A percentile compares a stretch with the other conserved stretches of the same genome.
Conservation (phyloP, 2,797 vertebrate genomes). For the Rhabdophis nuchalis region DNA sequence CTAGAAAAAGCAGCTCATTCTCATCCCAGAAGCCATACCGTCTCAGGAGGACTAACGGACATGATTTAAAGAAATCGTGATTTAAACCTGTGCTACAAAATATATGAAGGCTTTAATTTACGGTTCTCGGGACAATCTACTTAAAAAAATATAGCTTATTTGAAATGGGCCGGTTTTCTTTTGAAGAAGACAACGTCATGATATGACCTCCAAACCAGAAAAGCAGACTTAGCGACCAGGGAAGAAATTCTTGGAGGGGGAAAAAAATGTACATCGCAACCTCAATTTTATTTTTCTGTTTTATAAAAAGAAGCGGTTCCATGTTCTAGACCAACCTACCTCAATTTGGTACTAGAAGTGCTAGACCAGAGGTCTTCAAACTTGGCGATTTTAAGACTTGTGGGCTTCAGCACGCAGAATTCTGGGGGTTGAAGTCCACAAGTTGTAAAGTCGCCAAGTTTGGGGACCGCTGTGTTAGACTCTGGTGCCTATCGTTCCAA, state of each 20-base stretch:
- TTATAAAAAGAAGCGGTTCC: neutral
- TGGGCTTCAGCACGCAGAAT: too few relatives aligned
- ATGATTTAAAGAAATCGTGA: neutral
- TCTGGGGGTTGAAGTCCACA: too few relatives aligned
- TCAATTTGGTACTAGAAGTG: neutral
- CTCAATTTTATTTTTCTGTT: neutral
- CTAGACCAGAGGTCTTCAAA: too few relatives aligned
- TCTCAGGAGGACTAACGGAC: neutral
- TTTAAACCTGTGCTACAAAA: neutral
- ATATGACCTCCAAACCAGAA: neutral
- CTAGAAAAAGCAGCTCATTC: neutral
- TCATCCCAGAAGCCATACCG: neutral
- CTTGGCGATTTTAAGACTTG: too few relatives aligned
- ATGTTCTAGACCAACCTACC: neutral
- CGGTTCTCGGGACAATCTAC: neutral
- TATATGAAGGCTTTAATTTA: neutral
- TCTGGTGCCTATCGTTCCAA: neutral
- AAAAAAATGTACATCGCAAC: neutral
- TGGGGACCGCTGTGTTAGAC: neutral
- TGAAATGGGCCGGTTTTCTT: neutral
- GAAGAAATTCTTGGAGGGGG: neutral
- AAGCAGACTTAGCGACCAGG: neutral
- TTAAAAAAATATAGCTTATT: neutral
- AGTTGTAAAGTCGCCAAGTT: too few relatives aligned
- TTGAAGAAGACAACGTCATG: neutral